Evolutionary conservation across 2,113 vertebrate species (phyloP), one percentile per base, ranked within the genome.

Genomic region (Acanthisitta chloris): DNA sequence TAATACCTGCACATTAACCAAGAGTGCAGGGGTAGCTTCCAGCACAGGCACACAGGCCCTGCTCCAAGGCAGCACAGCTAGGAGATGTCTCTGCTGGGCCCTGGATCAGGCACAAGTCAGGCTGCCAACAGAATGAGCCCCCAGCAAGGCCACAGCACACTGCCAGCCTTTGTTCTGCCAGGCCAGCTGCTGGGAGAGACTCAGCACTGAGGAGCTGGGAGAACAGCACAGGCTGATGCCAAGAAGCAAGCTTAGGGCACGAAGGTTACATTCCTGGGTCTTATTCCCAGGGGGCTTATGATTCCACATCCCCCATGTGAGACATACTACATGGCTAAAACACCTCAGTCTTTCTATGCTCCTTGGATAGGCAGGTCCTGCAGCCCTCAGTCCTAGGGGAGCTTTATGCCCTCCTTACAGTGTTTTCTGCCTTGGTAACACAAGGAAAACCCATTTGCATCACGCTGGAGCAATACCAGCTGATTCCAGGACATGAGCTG

Each of bases 81-180:
- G 59, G 86, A 73, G 81, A 93, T 2, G 0, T 78, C 42, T 93
- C 79, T 58, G 33, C 90, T 12, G n/a, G 36, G 57, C 29, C 25
- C 46, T 38, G 58, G 40, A 42, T 38, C 33, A 14, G 26, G 25
- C 34, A 51, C 33, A 51, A 71, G 52, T 40, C 61, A 49, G 40
- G 20, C 36, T 66, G 71, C 61, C 78, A 90, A 42, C 72, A 64
- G 23, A 69, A 51, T 31, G 13, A 33, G 70, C n/a, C 51, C 28
- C 66, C 33, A 18, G 57, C 0, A 0, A 89, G 74, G 71, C 64
- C 65, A 59, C n/a, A n/a, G 24, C 61, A 91, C 87, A 88, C 31
- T 77, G 85, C 33, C 58, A 62, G 54, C 46, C 87, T 95, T 92
- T 96, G 92, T 95, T 90, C 79, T 45, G 85, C 65, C 26, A 55